These are phyloP conservation scores for Premnoplex brunnescens DNA, from an alignment of 2,797 vertebrate species.

Conservation along the genomic window DNA sequence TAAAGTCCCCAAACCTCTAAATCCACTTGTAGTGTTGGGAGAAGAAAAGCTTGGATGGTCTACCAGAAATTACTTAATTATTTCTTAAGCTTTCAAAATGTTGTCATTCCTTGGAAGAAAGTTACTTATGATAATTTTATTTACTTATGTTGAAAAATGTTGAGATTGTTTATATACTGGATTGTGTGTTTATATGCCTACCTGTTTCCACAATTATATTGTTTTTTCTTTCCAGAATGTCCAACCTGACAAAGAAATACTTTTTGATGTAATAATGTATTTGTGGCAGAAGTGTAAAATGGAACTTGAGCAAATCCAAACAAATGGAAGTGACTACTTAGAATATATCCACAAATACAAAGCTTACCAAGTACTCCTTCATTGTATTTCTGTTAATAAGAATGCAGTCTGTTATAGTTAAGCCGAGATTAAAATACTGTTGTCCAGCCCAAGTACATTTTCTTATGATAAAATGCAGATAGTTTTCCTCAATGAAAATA, in stretches of 20 bases:
- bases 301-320: slow-evolving; percentile 74
- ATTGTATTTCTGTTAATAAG: background rate
- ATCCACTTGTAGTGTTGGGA: background rate
- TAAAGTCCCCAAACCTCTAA: background rate
- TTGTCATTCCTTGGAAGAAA: background rate
- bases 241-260: slow-evolving; percentile 83
- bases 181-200: background rate
- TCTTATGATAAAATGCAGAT: background rate
- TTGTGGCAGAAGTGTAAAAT: slow-evolving; percentile 87
- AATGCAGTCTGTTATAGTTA: background rate
- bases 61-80: background rate
- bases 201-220: background rate
- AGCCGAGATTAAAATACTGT: background rate
- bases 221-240: slow-evolving; percentile 73
- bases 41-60: background rate
- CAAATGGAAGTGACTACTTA: slow-evolving; percentile 63
- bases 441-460: background rate
- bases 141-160: background rate
- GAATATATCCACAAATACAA: slow-evolving; percentile 71
- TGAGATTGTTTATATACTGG: background rate
- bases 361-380: slow-evolving; percentile 78
- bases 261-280: slow-evolving; percentile 81
- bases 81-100: background rate
- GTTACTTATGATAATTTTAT: background rate
- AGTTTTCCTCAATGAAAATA: background rate